A percentile compares a stretch with the other conserved stretches of the same genome.
phyloP scores from a whole-genome alignment of 2,888 invertebrate species.

The Rhyacophila evoluta region DNA sequence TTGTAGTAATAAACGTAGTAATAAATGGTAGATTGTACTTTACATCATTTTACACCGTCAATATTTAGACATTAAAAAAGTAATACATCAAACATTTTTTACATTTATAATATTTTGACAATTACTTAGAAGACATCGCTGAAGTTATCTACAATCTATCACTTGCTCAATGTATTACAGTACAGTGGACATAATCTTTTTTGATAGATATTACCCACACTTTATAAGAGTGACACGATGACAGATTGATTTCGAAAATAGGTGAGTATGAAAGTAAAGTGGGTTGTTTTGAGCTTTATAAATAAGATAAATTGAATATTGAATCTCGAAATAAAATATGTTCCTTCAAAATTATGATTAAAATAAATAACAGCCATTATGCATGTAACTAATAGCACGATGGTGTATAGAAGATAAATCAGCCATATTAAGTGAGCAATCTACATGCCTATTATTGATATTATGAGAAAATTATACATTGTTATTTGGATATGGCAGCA shows the following conservation, averaged over 20 bases:
- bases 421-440: neutral
- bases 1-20: too few relatives aligned
- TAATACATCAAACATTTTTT: too few relatives aligned
- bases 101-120: too few relatives aligned
- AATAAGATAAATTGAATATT: neutral
- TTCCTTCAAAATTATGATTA: neutral
- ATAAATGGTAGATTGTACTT: too few relatives aligned
- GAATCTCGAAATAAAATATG: neutral
- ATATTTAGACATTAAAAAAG: too few relatives aligned
- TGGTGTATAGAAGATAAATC: neutral
- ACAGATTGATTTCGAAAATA: neutral
- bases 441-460: neutral
- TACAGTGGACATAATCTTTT: neutral
- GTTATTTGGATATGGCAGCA: neutral
- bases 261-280: neutral
- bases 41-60: too few relatives aligned
- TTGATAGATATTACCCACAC: neutral
- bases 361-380: neutral
- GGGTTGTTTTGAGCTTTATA: neutral
- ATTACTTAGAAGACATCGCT: too few relatives aligned
- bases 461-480: conserved; percentile 12
- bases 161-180: neutral
- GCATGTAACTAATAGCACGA: neutral
- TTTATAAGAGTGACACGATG: neutral
- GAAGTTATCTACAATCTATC: neutral